Evolutionary conservation across 2,888 invertebrate species (phyloP), one percentile per base, ranked within the genome.

Genomic region (Ennomos quercinarius): DNA sequence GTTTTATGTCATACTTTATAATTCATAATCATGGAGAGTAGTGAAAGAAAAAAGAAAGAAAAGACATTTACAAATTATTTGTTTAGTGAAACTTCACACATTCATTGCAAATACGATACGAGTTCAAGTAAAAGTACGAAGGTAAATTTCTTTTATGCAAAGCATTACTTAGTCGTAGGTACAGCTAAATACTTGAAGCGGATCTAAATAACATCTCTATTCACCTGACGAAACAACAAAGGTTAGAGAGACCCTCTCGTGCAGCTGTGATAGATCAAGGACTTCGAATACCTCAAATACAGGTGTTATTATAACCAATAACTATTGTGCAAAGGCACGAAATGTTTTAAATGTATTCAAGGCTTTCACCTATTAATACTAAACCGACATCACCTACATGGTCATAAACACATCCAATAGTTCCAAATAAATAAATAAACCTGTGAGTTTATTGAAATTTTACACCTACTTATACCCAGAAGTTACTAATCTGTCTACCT

Each of bases 201-300:
- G 74, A 70, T 68, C 60, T 47, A 63, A 67, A 62, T 67, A 62
- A 52, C 61, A 66, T 71, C 71, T 67, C 64, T 57, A 57, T 63
- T 57, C 27, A 59, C 60, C 55, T 69, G 62, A 67, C 60, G 68
- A 65, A 65, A 63, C 60, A 57, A 67, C 63, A 72, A 74, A 72
- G 68, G 68, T 71, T 71, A 69, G 55, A 62, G 48, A 59, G 57
- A 63, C 60, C 66, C 60, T 70, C 63, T 61, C 45, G 46, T 39
- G 44, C 12, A 56, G 61, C 63, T 74, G 71, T 64, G 73, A 85
- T 81, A 87, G 83, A 83, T 87, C 87, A 87, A 87, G 87, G 87
- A 78, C 78, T 68, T 57, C 47, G 35, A 37, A 45, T 35, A 11
- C 46, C 46, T 43, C 42, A 55, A 42, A 58, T 55, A 37, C 61